Evolutionary conservation across 2,797 vertebrate species (phyloP), one percentile per base, ranked within the genome.

Genomic region (Neopelma chrysocephalum): DNA sequence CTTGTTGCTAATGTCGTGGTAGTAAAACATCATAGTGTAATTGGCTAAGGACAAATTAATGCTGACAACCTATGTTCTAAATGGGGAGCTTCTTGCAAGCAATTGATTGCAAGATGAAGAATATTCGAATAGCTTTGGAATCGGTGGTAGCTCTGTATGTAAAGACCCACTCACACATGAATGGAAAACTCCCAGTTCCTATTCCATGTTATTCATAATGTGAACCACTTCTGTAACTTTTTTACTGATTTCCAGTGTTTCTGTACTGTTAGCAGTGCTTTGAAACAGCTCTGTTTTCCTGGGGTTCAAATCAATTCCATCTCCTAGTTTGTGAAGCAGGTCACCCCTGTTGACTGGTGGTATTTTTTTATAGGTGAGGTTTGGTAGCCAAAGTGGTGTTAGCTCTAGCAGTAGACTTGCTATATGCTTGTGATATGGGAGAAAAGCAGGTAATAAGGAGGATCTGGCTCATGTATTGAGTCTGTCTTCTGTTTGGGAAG

Each of bases 91-190:
- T 82, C 43, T 70, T 86, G 38, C 43, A 80, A 94, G 29, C 22
- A 54, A 65, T 80, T 40, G 19, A 25, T 64, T 84, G 14, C 25
- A 77, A 94, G 64, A 65, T 32, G 25, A 84, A 56, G 15, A 83
- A 53, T 66, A 82, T 68, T 84, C 23, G 65, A 58, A 70, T 6
- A 48, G 20, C 48, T 79, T 62, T 90, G 85, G 56, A 85, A 89
- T 73, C 1, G 82, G 90, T 95, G 91, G 90, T 94, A 93, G 64
- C 88, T 78, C 77, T 79, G 29, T 84, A 23, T 71, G 53, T 84
- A 89, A 73, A 29, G 60, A 90, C 12, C 15, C 48, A 45, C 31
- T 76, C 62, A 87, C 23, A 47, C 23, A 47, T 50, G 42, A 91
- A 88, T 83, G 85, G 82, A 76, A 90, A 94, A 82, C 43, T 87